Percentiles rank a stretch among this genome's conserved stretches.
These are phyloP conservation scores for Dyspetes luteomarginatus DNA, from an alignment of 2,888 invertebrate genomes.

Conservation along the genomic window DNA sequence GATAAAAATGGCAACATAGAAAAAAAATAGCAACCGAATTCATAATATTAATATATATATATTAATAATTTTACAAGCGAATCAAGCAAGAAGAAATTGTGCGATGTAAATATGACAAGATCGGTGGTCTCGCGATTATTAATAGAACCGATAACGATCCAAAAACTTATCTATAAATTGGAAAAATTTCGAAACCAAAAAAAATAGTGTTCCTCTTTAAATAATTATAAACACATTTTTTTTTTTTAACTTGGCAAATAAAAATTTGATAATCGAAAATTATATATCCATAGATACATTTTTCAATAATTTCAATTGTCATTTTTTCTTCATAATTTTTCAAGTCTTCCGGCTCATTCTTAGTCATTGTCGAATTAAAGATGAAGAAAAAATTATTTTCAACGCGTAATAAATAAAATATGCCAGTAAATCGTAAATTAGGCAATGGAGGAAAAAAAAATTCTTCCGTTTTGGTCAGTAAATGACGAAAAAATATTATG, in stretches of 20 bases:
- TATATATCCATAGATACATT: no score
- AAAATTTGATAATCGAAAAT: no score
- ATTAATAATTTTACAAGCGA: slow-evolving; percentile 7
- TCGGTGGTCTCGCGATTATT: slow-evolving; percentile 58
- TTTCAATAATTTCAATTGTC: no score
- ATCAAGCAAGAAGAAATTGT: slow-evolving; percentile 24
- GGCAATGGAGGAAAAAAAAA: no score
- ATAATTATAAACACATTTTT: not conserved
- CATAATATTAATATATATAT: slow-evolving; percentile 40
- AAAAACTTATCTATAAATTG: slow-evolving; percentile 20
- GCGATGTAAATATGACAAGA: slow-evolving; percentile 63
- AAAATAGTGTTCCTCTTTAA: not conserved
- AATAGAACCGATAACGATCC: slow-evolving; percentile 7
- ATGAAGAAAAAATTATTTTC: slow-evolving; percentile 9
- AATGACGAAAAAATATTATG: slow-evolving; percentile 38
- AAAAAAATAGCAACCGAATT: slow-evolving; percentile 3
- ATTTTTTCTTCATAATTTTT: not conserved
- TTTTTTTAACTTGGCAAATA: no score
- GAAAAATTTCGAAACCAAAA: not conserved
- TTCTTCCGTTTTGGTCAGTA: slow-evolving; percentile 35
- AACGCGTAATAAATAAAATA: no score
- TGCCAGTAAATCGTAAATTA: no score
- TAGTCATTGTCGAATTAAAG: slow-evolving; percentile 54
- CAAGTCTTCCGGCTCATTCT: slow-evolving; percentile 62
- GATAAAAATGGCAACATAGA: slow-evolving; percentile 29